Evolutionary conservation across 2,888 invertebrate species (phyloP).

Genomic region (Drosophila leonis): DNA sequence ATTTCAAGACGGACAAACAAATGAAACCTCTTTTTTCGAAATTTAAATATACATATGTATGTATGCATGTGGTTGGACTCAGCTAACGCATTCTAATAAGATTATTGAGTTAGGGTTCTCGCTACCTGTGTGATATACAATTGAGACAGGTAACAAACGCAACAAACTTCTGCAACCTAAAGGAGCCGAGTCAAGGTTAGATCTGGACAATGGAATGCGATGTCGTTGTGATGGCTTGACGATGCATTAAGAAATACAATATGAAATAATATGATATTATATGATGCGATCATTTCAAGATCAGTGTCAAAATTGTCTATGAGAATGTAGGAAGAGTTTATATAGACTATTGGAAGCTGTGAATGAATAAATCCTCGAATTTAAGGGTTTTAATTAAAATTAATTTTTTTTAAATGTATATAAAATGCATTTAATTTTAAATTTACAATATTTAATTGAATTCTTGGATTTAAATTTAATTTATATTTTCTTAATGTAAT

Average conservation of each 20-base stretch:
- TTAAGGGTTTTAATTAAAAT: background rate
- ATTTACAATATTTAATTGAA: no score
- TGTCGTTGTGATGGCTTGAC: constrained; percentile 8
- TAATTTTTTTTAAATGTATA: no score
- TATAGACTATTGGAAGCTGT: background rate
- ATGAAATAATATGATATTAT: constrained; percentile 33
- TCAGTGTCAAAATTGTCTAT: constrained; percentile 21
- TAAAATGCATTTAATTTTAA: no score
- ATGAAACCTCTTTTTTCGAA: constrained; percentile 31
- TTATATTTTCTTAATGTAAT: no score
- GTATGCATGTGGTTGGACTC: constrained; percentile 8
- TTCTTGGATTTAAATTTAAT: no score
- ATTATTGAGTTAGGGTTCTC: constrained; percentile 24
- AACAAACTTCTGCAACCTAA: constrained; percentile 10
- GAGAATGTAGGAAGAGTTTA: background rate
- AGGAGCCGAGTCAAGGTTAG: constrained; percentile 38
- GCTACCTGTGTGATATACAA: constrained; percentile 57
- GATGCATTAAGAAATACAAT: constrained; percentile 22
- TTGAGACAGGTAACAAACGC: constrained; percentile 54
- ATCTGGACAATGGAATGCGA: constrained; percentile 39
- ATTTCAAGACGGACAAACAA: constrained; percentile 27
- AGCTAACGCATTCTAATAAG: constrained; percentile 64
- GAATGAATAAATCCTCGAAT: background rate
- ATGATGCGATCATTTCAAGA: constrained; percentile 28
- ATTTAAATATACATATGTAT: constrained; percentile 35